Conservation (phyloP, 2,888 invertebrate genomes). For the Rotaria sp. region DNA sequence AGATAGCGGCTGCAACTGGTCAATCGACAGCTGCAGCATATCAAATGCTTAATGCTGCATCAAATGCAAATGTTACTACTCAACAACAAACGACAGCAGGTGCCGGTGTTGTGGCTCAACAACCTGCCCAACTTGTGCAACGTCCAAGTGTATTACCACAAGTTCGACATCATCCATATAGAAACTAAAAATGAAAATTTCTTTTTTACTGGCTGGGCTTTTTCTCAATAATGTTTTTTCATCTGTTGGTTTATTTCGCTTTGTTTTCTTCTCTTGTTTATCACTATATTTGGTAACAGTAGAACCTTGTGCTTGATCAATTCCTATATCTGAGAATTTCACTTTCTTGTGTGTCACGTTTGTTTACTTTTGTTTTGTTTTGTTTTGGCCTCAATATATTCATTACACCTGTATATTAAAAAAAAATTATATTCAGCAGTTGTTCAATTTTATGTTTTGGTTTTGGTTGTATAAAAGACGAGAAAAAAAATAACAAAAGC, state of each 20-base stretch:
- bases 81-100: not conserved
- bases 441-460: not conserved
- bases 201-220: too few relatives aligned
- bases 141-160: not conserved
- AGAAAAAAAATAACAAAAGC: too few relatives aligned
- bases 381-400: not conserved
- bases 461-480: not conserved
- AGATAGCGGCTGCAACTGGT: not conserved
- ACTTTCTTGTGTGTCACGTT: not conserved
- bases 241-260: not conserved
- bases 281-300: not conserved
- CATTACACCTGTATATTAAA: not conserved
- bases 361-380: not conserved
- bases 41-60: not conserved
- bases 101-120: not conserved
- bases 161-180: slow-evolving; percentile 28
- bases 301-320: not conserved
- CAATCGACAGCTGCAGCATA: not conserved
- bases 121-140: slow-evolving; percentile 6
- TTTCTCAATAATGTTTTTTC: too few relatives aligned
- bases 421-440: not conserved
- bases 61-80: not conserved
- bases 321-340: not conserved
- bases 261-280: not conserved
- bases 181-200: not conserved